Evolutionary conservation across 1,140 invertebrate genomes (phyloP).

Genomic region (Drosophila willistoni): DNA sequence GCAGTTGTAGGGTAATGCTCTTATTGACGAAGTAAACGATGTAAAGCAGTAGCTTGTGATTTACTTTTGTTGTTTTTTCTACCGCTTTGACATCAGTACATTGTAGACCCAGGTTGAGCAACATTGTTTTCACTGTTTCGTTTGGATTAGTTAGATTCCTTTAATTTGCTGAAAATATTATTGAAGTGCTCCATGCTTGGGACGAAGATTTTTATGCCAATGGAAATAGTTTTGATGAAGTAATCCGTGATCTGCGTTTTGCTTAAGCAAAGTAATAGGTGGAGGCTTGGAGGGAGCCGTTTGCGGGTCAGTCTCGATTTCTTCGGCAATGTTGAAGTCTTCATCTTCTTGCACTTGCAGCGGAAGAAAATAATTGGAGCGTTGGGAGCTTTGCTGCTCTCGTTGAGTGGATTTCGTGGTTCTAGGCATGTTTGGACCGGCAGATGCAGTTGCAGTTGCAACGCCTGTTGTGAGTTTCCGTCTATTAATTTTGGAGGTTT

Average conservation of each 20-base stretch:
- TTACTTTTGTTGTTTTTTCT: conserved; percentile 3
- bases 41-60: neutral
- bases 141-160: neutral
- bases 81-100: neutral
- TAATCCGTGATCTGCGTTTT: conserved; percentile 16
- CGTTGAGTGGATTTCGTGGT: too few relatives aligned
- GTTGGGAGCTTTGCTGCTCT: too few relatives aligned
- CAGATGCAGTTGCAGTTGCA: too few relatives aligned
- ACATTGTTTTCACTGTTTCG: neutral
- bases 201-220: conserved; percentile 18
- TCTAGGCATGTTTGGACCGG: too few relatives aligned
- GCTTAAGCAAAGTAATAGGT: conserved; percentile 16
- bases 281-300: conserved; percentile 4
- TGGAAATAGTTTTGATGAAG: conserved; percentile 14
- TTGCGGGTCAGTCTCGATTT: too few relatives aligned
- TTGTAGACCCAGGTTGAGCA: conserved; percentile 3
- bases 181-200: neutral
- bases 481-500: too few relatives aligned
- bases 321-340: too few relatives aligned
- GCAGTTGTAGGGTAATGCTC: neutral
- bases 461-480: too few relatives aligned
- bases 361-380: too few relatives aligned
- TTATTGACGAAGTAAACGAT: conserved; percentile 9
- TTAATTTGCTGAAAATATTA: too few relatives aligned
- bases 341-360: too few relatives aligned